These are phyloP conservation scores for Ailurus styani DNA, from an alignment of 2,113 vertebrate genomes.

Conservation along the genomic window DNA sequence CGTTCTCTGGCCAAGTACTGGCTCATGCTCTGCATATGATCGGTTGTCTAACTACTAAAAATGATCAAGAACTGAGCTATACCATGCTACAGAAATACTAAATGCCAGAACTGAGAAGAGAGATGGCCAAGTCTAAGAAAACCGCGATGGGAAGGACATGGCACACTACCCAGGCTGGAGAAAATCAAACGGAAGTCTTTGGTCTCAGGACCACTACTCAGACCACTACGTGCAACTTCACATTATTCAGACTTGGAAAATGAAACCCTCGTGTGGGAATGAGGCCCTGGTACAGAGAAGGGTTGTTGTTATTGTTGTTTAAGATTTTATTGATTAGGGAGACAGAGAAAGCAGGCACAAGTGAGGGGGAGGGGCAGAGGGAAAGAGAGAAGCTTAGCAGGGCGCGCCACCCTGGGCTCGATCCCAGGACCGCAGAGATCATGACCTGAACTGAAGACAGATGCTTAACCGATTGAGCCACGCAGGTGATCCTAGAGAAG, in stretches of 20 bases:
- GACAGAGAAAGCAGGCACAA: neutral
- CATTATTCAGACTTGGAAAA: constrained; percentile 5
- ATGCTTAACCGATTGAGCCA: neutral
- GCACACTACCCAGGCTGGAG: neutral
- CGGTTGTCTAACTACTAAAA: constrained; percentile 26
- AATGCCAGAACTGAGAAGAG: constrained; percentile 30
- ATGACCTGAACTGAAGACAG: too few species aligned
- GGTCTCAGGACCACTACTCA: neutral
- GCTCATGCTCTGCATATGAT: neutral
- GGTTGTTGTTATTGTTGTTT: neutral
- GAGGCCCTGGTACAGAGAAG: neutral
- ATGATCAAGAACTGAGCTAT: constrained; percentile 3
- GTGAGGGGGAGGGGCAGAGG: neutral
- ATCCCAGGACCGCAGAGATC: too few species aligned
- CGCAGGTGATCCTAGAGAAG: neutral
- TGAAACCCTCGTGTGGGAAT: neutral
- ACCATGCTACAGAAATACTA: constrained; percentile 34
- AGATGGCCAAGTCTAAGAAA: constrained; percentile 26
- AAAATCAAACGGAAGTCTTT: neutral
- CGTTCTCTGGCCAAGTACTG: constrained; percentile 30
- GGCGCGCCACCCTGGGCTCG: too few species aligned
- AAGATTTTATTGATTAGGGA: neutral
- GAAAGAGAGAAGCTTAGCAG: neutral
- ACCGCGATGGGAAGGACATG: neutral
- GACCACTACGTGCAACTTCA: neutral